Base-by-base conservation (phyloP, 2,797 vertebrate species). In the Chelonia mydas region DNA sequence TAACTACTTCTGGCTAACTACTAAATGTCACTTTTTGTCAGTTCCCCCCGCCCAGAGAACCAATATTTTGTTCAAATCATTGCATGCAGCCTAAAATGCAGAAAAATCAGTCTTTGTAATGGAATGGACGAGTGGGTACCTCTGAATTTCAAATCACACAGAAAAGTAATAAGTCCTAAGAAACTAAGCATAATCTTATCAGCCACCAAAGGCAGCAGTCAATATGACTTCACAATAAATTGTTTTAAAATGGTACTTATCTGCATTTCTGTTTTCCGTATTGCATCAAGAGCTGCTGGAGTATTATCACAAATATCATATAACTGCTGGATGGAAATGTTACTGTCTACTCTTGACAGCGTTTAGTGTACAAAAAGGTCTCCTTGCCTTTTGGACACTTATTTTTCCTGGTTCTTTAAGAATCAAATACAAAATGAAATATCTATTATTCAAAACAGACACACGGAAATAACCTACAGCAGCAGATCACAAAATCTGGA, bases 41-140 rank as follows among this genome's bases (percentile, higher is more conserved):
- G 28, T 82, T 87, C 86, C 84, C 6, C 53, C n/a, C 37, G 5
- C 21, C 41, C 76, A n/a, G 61, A 84, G 11, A 93, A 17, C 41
- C 61, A 95, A 50, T 54, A 82, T 91, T 94, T 78, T 91, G 86
- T 37, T 87, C 93, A 83, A 74, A 65, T 82, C 59, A 55, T 9
- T 11, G 31, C 23, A 31, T 53, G n/a, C 2, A 92, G 50, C 54
- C 57, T 65, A 65, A 88, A 88, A 88, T 83, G 37, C 86, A 84
- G n/a, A 88, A 94, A 91, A 90, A 78, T 27, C n/a, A 55, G 47
- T 79, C 85, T 90, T 81, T 90, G 51, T 93, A 94, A 88, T 84
- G 79, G 41, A 88, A 94, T 91, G 47, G 33, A 88, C 41, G 88
- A 80, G 89, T 28, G 68, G 50, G 59, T 94, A 15, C 50, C 41